Percentiles rank a stretch among this genome's conserved stretches.
phyloP scores from a whole-genome alignment of 2,888 invertebrate genomes.

The Leptogaster cylindrica region DNA sequence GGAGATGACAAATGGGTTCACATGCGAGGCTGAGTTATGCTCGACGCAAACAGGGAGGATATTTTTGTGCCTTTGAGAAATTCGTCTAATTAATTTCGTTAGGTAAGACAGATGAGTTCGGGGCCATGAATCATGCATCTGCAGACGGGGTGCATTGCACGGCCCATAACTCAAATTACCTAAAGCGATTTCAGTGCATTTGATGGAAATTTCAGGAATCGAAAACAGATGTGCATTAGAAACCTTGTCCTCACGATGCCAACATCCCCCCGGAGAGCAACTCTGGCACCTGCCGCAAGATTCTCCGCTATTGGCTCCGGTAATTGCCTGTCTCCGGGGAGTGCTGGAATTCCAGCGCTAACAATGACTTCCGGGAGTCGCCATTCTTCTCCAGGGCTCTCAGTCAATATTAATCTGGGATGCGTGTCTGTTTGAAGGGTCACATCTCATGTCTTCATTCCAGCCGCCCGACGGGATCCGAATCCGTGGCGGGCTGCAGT shows the following conservation, averaged over 20 bases:
- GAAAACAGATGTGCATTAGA: constrained; percentile 22
- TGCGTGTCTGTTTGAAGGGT: constrained; percentile 14
- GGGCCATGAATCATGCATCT: not conserved
- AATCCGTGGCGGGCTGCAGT: too few species aligned
- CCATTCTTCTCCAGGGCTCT: constrained; percentile 35
- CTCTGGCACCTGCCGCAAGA: too few species aligned
- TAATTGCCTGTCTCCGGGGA: not conserved
- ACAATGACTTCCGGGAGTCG: constrained; percentile 37
- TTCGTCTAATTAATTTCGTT: constrained; percentile 14
- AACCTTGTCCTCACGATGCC: too few species aligned
- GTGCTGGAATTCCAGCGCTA: constrained; percentile 24
- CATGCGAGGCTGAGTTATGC: constrained; percentile 1
- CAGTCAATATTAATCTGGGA: constrained; percentile 37
- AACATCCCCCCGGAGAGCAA: too few species aligned
- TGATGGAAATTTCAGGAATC: too few species aligned
- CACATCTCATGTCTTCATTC: constrained; percentile 33
- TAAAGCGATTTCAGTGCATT: too few species aligned
- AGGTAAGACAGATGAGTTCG: constrained; percentile 4
- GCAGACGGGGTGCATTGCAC: not conserved
- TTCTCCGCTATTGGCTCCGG: constrained; percentile 13
- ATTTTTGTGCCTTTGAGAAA: constrained; percentile 9
- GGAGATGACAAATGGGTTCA: constrained; percentile 10
- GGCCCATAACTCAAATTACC: constrained; percentile 1
- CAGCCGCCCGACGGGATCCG: constrained; percentile 4
- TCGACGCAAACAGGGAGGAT: not conserved